Evolutionary conservation across 2,113 vertebrate species (phyloP).

Genomic region (Antigone vipio): DNA sequence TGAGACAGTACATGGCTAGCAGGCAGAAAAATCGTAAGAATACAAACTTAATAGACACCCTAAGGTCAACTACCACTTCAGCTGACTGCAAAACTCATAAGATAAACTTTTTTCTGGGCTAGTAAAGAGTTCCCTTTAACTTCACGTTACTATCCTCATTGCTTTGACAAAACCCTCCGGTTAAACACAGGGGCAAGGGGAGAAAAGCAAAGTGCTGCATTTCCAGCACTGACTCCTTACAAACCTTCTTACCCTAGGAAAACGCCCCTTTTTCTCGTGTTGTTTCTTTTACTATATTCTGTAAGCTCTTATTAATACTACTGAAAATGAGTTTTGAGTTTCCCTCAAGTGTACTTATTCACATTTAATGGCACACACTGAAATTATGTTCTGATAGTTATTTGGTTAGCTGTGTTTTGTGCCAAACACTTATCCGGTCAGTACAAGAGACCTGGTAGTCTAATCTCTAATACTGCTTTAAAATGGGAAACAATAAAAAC

Average conservation of each 20-base stretch:
- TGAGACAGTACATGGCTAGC: background rate
- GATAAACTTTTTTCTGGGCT: background rate
- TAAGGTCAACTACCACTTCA: background rate
- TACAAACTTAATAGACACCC: background rate
- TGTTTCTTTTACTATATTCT: background rate
- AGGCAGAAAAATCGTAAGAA: background rate
- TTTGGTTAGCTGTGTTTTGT: background rate
- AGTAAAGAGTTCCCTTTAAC: background rate
- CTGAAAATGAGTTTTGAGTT: background rate
- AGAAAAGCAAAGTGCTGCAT: background rate
- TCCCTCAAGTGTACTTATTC: background rate
- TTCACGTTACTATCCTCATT: background rate
- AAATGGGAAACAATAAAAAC: background rate
- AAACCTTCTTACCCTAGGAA: background rate
- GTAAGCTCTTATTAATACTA: background rate
- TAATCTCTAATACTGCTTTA: background rate
- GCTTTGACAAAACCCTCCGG: background rate
- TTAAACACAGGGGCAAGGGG: rapidly evolving
- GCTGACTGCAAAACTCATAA: background rate
- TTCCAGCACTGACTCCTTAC: background rate
- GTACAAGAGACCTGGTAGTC: background rate
- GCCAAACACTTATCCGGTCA: background rate
- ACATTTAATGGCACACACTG: background rate
- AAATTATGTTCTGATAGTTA: background rate
- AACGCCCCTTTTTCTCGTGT: background rate